phyloP scores from a whole-genome alignment of 2,888 invertebrate species.

The Notodonta ziczac region DNA sequence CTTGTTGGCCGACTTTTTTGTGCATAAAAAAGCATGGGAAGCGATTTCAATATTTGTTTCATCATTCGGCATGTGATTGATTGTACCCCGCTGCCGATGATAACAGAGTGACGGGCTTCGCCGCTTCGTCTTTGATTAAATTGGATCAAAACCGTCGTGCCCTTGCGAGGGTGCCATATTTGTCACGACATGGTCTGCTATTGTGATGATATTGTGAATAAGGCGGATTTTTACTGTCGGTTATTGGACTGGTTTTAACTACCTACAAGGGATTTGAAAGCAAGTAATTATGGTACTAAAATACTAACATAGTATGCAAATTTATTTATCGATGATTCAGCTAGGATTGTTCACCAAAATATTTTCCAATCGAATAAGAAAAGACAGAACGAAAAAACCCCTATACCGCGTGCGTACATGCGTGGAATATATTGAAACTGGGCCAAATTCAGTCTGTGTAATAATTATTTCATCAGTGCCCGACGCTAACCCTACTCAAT shows the following conservation, averaged over 20 bases:
- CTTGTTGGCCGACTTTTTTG: too few species aligned
- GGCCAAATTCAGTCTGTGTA: slow-evolving; percentile 22
- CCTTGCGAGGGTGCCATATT: slow-evolving; percentile 13
- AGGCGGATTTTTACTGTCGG: too few species aligned
- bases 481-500: slow-evolving; percentile 37
- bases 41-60: slow-evolving; percentile 36
- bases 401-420: background rate
- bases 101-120: slow-evolving; percentile 17
- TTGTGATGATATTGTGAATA: too few species aligned
- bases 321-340: too few species aligned
- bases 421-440: slow-evolving; percentile 9
- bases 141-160: slow-evolving; percentile 47
- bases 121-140: slow-evolving; percentile 65
- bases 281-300: too few species aligned
- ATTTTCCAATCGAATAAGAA: too few species aligned
- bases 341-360: too few species aligned
- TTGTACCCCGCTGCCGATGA: slow-evolving; percentile 36
- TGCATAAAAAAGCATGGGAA: background rate
- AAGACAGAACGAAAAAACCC: too few species aligned
- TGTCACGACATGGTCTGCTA: too few species aligned
- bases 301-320: too few species aligned
- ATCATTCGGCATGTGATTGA: slow-evolving; percentile 48
- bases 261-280: too few species aligned
- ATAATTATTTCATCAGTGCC: slow-evolving; percentile 38
- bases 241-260: too few species aligned